phyloP scores from a whole-genome alignment of 2,888 invertebrate species.

The Lithodes maja region DNA sequence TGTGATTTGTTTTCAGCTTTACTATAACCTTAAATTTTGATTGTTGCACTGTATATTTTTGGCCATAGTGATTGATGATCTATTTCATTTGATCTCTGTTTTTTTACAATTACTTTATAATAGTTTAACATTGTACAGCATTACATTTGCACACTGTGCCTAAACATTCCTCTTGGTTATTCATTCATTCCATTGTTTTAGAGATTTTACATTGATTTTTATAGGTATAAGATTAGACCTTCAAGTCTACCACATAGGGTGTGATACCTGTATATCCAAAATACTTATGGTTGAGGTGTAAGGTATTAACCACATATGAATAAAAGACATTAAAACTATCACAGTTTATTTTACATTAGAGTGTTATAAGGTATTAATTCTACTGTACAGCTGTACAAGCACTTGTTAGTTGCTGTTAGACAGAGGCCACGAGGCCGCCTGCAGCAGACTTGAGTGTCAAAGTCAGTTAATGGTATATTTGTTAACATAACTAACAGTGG shows the following conservation, averaged over 20 bases:
- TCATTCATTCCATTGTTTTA: neutral
- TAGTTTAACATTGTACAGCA: neutral
- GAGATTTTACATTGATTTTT: neutral
- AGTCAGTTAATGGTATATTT: conserved; percentile 37
- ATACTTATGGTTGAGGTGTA: neutral
- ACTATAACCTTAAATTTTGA: neutral
- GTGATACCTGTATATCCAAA: neutral
- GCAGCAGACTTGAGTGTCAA: conserved; percentile 54
- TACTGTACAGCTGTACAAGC: conserved; percentile 64
- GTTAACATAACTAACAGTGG: conserved; percentile 47
- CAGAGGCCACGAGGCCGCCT: conserved; percentile 30
- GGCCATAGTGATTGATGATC: neutral
- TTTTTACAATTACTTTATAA: neutral
- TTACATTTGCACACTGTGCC: neutral
- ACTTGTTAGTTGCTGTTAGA: conserved; percentile 65
- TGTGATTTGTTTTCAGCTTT: too few relatives aligned
- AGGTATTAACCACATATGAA: neutral
- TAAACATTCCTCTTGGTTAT: neutral
- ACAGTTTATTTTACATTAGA: conserved; percentile 61
- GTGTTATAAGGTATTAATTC: conserved; percentile 44
- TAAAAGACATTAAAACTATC: conserved; percentile 54
- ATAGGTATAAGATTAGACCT: neutral
- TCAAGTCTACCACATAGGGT: neutral
- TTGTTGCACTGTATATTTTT: neutral
- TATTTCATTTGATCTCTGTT: neutral